Percentiles rank a stretch among this genome's conserved stretches.
These are phyloP conservation scores for Neosilurus hyrtlii DNA, from an alignment of 2,797 vertebrate genomes.

Conservation along the genomic window DNA sequence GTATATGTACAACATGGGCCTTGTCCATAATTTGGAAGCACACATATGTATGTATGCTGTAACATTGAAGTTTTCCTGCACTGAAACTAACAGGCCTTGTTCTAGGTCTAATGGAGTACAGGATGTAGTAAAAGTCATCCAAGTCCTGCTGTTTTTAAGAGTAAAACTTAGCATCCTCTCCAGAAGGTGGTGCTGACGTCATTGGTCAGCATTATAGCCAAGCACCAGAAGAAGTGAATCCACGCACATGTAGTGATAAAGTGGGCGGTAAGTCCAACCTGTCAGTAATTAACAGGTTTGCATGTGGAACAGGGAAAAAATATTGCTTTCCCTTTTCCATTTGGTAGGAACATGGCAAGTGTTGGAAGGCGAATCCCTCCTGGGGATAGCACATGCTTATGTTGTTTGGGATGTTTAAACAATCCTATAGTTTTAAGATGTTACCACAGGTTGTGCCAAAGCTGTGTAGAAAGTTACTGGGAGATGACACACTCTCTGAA, in stretches of 20 bases:
- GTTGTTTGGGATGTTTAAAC: not conserved
- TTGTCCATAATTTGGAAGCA: not conserved
- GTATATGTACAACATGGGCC: not conserved
- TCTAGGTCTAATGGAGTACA: too few relatives aligned
- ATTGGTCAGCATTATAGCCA: not conserved
- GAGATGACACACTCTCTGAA: constrained; percentile 28
- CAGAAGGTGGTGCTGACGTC: constrained; percentile 11
- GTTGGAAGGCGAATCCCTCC: not conserved
- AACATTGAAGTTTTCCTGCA: not conserved
- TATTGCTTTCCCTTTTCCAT: not conserved
- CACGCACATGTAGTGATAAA: not conserved
- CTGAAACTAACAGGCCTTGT: not conserved
- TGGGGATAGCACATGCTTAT: not conserved
- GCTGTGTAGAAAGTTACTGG: constrained; percentile 41
- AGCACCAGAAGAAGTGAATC: not conserved
- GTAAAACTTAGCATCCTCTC: not conserved
- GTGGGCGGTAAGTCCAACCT: not conserved
- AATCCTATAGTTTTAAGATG: constrained; percentile 36
- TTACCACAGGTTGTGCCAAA: constrained; percentile 35
- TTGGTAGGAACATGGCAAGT: constrained; percentile 14
- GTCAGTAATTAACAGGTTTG: not conserved
- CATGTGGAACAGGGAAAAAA: not conserved
- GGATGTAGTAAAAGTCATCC: too few relatives aligned
- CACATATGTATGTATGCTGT: not conserved
- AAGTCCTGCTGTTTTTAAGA: not conserved